Percentiles rank a stretch among this genome's conserved stretches.
phyloP scores from a whole-genome alignment of 2,113 vertebrate genomes.

The Prietella phreatophila region DNA sequence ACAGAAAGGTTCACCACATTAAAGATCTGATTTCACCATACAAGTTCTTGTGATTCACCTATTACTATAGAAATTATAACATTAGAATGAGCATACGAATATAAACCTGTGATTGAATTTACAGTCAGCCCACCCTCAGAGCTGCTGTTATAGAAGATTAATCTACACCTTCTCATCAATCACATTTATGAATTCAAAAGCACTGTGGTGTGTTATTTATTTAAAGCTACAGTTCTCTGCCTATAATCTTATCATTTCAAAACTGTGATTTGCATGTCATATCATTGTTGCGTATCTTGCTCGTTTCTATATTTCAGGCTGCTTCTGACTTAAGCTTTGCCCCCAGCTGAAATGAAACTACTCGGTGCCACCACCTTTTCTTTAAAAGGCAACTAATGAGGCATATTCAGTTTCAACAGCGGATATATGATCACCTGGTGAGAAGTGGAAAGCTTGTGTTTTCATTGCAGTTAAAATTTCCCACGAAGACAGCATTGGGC shows the following conservation, averaged over 20 bases:
- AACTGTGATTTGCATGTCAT: neutral
- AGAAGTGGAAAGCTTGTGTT: neutral
- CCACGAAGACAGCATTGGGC: neutral
- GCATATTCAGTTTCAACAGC: neutral
- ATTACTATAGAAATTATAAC: too few relatives aligned
- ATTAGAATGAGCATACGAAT: too few relatives aligned
- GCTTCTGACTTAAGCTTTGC: neutral
- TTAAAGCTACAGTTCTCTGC: neutral
- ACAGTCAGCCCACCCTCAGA: too few relatives aligned
- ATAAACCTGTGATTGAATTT: too few relatives aligned
- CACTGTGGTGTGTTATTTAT: neutral
- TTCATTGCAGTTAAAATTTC: constrained; percentile 16
- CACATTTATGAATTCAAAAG: neutral
- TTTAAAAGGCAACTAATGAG: constrained; percentile 8
- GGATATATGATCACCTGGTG: neutral
- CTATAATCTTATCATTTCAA: neutral
- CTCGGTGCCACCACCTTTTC: neutral
- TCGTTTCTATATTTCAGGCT: neutral
- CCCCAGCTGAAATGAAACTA: neutral
- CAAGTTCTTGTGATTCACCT: too few relatives aligned
- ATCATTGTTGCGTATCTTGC: neutral
- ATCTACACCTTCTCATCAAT: too few relatives aligned
- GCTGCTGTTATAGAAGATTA: too few relatives aligned
- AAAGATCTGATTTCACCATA: too few relatives aligned
- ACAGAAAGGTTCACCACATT: too few relatives aligned